Conservation (phyloP, 2,113 vertebrate genomes). For the Zapus hudsonius region DNA sequence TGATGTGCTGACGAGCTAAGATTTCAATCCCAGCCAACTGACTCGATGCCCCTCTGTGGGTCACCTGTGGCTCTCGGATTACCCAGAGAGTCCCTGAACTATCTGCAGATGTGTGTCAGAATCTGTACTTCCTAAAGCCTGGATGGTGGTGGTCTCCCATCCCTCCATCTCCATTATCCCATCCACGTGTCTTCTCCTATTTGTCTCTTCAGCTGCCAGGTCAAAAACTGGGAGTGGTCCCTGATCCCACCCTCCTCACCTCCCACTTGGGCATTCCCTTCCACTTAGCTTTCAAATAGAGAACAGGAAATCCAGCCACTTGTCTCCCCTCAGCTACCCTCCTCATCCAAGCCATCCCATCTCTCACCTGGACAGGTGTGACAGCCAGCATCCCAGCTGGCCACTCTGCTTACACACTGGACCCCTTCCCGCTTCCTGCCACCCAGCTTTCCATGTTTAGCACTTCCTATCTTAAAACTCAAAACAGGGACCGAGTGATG, state of each 20-base stretch:
- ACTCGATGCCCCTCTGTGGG: neutral
- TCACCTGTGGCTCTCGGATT: neutral
- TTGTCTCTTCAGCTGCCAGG: neutral
- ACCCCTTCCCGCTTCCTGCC: neutral
- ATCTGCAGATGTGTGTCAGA: neutral
- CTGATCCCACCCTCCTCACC: neutral
- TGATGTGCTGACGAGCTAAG: neutral
- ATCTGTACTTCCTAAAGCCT: neutral
- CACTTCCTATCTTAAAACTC: neutral
- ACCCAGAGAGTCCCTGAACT: neutral
- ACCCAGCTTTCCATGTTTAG: neutral
- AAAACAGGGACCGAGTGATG: neutral
- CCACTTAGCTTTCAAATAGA: neutral
- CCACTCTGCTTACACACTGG: neutral
- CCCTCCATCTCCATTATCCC: neutral
- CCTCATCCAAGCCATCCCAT: too few species aligned
- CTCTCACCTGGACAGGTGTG: neutral
- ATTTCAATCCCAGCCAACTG: neutral
- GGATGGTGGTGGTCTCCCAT: neutral
- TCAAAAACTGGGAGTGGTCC: neutral
- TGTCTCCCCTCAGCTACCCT: neutral
- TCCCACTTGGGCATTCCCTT: neutral
- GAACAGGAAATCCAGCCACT: neutral
- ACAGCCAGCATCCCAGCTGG: accelerated
- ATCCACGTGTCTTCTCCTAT: neutral